Conservation (phyloP, 2,888 invertebrate species). For the Craniophora ligustri region DNA sequence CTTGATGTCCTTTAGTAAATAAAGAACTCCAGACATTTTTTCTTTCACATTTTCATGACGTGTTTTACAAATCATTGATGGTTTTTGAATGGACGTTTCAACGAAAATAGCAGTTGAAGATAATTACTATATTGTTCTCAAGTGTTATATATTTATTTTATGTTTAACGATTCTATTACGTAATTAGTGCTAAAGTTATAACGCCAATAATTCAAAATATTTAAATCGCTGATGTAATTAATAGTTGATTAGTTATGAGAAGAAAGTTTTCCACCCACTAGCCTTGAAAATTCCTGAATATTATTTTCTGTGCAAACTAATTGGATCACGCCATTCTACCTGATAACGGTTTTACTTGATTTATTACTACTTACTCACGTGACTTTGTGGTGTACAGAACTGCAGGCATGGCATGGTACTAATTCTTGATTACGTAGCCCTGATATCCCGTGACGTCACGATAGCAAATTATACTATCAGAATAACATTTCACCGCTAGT, state of each 20-base stretch:
- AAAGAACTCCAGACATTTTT: conserved; percentile 10
- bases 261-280: too few relatives aligned
- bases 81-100: too few relatives aligned
- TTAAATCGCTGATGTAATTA: too few relatives aligned
- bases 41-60: background rate
- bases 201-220: too few relatives aligned
- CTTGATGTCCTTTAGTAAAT: background rate
- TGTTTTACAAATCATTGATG: too few relatives aligned
- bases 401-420: conserved; percentile 26
- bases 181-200: too few relatives aligned
- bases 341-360: conserved; percentile 8
- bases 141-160: too few relatives aligned
- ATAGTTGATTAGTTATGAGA: too few relatives aligned
- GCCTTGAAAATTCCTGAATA: too few relatives aligned
- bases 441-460: conserved; percentile 9
- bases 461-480: background rate
- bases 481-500: background rate
- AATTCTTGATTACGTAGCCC: background rate
- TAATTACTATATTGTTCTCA: too few relatives aligned
- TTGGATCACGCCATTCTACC: background rate
- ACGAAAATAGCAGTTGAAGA: too few relatives aligned
- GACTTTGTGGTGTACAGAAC: conserved; percentile 9
- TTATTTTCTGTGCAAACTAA: background rate
- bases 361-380: conserved; percentile 40
- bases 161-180: too few relatives aligned